Percentiles rank a stretch among this genome's conserved stretches.
phyloP scores from a whole-genome alignment of 1,140 invertebrate genomes.

The Drosophila ambigua region DNA sequence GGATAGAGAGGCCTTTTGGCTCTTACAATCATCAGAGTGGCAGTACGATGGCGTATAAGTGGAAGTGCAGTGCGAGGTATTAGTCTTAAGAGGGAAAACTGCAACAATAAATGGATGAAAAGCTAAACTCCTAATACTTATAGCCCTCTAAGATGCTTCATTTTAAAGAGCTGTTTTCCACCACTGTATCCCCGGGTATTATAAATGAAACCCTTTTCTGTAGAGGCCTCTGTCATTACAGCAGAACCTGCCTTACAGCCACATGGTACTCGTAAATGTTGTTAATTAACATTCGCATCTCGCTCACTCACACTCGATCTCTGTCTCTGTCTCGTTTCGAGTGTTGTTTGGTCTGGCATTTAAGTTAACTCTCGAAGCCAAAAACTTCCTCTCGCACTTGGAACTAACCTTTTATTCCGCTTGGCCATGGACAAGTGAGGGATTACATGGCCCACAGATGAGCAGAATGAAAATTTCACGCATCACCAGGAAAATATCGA shows the following conservation, averaged over 20 bases:
- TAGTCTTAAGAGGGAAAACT: no score
- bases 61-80: not conserved
- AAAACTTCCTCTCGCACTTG: constrained; percentile 25
- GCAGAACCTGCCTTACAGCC: no score
- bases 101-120: no score
- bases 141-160: no score
- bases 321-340: constrained; percentile 17
- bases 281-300: constrained; percentile 29
- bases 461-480: constrained; percentile 41
- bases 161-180: no score
- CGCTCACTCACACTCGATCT: constrained; percentile 1
- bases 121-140: no score
- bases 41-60: not conserved
- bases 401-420: not conserved
- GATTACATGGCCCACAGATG: constrained; percentile 14
- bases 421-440: constrained; percentile 28
- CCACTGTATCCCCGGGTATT: no score
- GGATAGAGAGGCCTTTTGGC: no score
- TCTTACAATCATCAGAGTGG: not conserved
- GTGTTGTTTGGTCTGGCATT: constrained; percentile 19
- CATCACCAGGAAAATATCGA: constrained; percentile 48
- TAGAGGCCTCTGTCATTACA: not conserved
- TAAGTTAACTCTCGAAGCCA: constrained; percentile 17
- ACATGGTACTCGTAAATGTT: constrained; percentile 5
- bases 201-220: no score